Evolutionary conservation across 2,797 vertebrate genomes (phyloP).

Genomic region (Gallinago nigripennis): DNA sequence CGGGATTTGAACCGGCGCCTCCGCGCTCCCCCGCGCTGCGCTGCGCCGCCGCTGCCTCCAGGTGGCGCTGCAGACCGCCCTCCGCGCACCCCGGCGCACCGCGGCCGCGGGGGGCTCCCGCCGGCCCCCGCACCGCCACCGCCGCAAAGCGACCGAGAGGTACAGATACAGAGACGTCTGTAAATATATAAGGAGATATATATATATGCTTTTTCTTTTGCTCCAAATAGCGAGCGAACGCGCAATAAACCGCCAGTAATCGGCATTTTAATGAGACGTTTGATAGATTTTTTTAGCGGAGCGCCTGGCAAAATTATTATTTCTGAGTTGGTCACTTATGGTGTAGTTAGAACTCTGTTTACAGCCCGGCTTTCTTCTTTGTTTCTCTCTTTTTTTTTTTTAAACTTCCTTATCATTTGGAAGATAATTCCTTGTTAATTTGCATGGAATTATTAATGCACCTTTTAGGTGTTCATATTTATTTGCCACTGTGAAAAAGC

Average conservation of each 20-base stretch:
- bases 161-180: no score
- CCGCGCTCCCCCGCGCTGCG: neutral
- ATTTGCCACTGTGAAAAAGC: neutral
- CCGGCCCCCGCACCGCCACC: neutral
- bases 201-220: neutral
- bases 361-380: neutral
- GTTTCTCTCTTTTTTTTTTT: neutral
- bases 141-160: neutral
- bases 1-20: neutral
- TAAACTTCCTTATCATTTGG: neutral
- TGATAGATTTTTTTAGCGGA: conserved; percentile 5
- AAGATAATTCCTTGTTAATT: neutral
- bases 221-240: neutral
- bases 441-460: neutral
- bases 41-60: neutral
- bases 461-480: neutral
- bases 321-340: neutral
- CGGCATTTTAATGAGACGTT: conserved; percentile 35
- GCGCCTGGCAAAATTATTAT: conserved; percentile 12
- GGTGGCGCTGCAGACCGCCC: conserved; percentile 13
- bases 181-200: neutral
- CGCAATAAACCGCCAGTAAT: conserved; percentile 3
- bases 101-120: neutral
- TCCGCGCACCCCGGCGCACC: neutral
- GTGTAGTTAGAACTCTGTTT: neutral